Percentiles rank a stretch among this genome's conserved stretches.
These are phyloP conservation scores for Vanessa tameamea DNA, from an alignment of 1,140 invertebrate species.

Conservation along the genomic window DNA sequence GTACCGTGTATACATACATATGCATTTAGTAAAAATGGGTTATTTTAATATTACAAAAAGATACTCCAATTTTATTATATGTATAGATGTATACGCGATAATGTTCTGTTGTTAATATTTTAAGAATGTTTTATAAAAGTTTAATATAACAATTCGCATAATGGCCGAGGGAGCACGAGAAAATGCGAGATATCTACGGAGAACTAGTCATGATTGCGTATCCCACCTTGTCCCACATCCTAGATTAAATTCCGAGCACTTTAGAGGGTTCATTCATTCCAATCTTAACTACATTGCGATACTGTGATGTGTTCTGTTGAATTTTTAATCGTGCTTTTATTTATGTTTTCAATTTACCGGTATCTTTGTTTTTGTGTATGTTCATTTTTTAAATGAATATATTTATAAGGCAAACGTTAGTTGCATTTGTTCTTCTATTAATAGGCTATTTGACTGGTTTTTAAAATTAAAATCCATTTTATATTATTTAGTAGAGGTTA, in stretches of 20 bases:
- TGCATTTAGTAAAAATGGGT: too few relatives aligned
- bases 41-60: too few relatives aligned
- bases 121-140: background rate
- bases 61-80: too few relatives aligned
- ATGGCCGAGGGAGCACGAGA: background rate
- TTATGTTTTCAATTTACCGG: background rate
- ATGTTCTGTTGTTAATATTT: too few relatives aligned
- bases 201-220: background rate
- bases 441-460: too few relatives aligned
- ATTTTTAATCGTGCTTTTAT: background rate
- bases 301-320: background rate
- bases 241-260: slow-evolving; percentile 9
- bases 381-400: too few relatives aligned
- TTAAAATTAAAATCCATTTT: too few relatives aligned
- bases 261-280: background rate
- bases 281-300: slow-evolving; percentile 3
- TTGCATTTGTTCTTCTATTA: too few relatives aligned
- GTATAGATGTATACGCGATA: too few relatives aligned
- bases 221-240: background rate
- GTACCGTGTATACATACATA: too few relatives aligned
- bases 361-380: background rate
- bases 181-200: background rate
- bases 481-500: too few relatives aligned
- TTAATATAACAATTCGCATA: background rate
- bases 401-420: too few relatives aligned